Base-by-base conservation (phyloP, 2,797 vertebrate genomes). In the Synaphobranchus kaupii region DNA sequence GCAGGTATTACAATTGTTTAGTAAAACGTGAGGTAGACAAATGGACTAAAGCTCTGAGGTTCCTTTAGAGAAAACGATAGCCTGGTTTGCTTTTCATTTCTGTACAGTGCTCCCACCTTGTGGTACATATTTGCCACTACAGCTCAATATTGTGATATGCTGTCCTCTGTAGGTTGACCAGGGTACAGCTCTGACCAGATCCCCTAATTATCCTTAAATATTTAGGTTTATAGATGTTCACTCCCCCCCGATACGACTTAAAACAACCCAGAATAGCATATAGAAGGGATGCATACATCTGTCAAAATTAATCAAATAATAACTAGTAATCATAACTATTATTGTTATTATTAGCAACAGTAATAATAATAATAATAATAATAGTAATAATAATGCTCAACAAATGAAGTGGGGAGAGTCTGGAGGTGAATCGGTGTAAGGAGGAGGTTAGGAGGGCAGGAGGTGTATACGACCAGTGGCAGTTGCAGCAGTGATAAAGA, bases 31-130 rank as follows among this genome's bases (percentile, higher is more conserved):
- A 39, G 34, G 44, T 12, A 13, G 71, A 76, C 22, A 34, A 76
- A 76, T 76, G 31, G 31, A 73, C 31, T 76, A 12, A 48, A 48
- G 39, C 25, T 2, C 44, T 7, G 2, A 8, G 25, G 20, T 6
- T 50, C 50, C 10, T 7, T 13, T 13, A 56, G 12, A 20, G 39
- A 78, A 80, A 80, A 48, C 25, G n/a, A n/a, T n/a, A 48, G 2
- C 44, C 76, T 80, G 2, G 17, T 68, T 31, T 68, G 2, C n/a
- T 31, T 68, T 47, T 0, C 25, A 48, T 1, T 80, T 80, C 31
- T 76, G 31, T 20, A 1, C 76, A 89, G 90, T 86, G 89, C 90
- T 93, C 8, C 93, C 93, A 94, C 93, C 95, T 93, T 83, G 81
- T 94, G 95, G 93, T 86, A 4, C 0, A 0, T 39, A 84, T 0